Conservation (phyloP, 1,140 invertebrate species). For the Zaprionus nigranus region DNA sequence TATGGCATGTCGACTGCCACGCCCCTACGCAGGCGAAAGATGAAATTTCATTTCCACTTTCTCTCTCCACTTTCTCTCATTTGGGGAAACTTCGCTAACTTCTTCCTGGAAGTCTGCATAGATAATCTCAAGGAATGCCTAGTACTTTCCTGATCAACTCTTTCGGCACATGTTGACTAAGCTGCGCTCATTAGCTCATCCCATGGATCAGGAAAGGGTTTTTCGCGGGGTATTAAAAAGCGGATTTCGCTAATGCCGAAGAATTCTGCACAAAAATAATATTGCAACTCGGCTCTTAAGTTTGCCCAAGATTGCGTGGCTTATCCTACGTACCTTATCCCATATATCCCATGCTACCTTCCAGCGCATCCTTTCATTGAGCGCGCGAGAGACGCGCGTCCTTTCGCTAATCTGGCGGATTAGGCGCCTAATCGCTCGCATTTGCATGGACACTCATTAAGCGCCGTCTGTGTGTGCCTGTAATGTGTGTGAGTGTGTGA, state of each 20-base stretch:
- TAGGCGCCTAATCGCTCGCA: slow-evolving; percentile 28
- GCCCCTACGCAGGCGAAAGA: slow-evolving; percentile 17
- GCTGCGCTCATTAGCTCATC: slow-evolving; percentile 43
- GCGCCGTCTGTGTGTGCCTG: slow-evolving; percentile 3
- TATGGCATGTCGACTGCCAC: slow-evolving; percentile 25
- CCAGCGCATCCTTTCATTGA: slow-evolving; percentile 33
- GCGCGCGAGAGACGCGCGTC: slow-evolving; percentile 1
- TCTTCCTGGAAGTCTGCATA: slow-evolving; percentile 27
- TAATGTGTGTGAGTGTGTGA: not conserved
- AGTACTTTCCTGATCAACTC: slow-evolving; percentile 50
- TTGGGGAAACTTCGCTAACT: slow-evolving; percentile 1
- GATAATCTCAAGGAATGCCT: slow-evolving; percentile 22
- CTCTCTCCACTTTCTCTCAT: not conserved
- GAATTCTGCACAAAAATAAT: slow-evolving; percentile 23
- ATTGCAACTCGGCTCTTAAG: not conserved
- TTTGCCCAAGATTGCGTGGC: slow-evolving; percentile 42
- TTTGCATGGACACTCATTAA: slow-evolving; percentile 44
- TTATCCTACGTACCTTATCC: slow-evolving; percentile 29
- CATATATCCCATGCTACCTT: not conserved
- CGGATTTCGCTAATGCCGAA: slow-evolving; percentile 48
- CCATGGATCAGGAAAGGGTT: slow-evolving; percentile 26
- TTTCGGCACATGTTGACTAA: slow-evolving; percentile 37
- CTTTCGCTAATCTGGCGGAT: slow-evolving; percentile 25
- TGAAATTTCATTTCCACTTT: slow-evolving; percentile 24
- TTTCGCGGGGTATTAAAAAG: slow-evolving; percentile 49